Evolutionary conservation across 2,888 invertebrate species (phyloP).

Genomic region (Drosophila atripex): DNA sequence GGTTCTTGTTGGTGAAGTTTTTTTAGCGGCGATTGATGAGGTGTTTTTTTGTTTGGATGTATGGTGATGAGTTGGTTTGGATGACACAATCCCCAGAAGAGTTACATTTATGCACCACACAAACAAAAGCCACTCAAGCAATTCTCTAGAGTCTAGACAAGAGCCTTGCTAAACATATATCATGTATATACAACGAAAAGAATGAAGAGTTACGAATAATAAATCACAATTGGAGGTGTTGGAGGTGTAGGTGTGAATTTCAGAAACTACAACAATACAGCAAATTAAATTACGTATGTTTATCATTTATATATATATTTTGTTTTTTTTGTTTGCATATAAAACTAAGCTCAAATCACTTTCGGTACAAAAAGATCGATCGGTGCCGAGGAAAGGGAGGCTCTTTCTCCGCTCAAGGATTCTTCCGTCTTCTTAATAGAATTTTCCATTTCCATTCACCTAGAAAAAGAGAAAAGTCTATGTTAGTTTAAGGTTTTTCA

Average conservation of each 20-base stretch:
- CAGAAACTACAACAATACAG: conserved; percentile 69
- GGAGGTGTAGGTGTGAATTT: conserved; percentile 40
- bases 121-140: conserved; percentile 44
- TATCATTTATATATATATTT: conserved; percentile 48
- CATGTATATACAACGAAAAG: conserved; percentile 31
- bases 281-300: conserved; percentile 65
- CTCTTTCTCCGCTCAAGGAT: not conserved
- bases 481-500: conserved; percentile 52
- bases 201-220: conserved; percentile 10
- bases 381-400: conserved; percentile 21
- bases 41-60: conserved; percentile 14
- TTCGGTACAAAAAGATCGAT: conserved; percentile 58
- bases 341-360: conserved; percentile 41
- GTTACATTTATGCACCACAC: conserved; percentile 41
- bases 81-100: conserved; percentile 42
- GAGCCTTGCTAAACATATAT: conserved; percentile 29
- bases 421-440: not conserved
- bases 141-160: conserved; percentile 27
- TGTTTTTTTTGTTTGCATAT: conserved; percentile 26
- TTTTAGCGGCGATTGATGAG: conserved; percentile 31
- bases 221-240: conserved; percentile 45
- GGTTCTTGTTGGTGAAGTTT: conserved; percentile 15
- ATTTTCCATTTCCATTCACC: conserved; percentile 33
- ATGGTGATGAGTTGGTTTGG: conserved; percentile 32
- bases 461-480: conserved; percentile 67